Base-by-base conservation (phyloP, 1,140 invertebrate genomes). In the Sitophilus oryzae region DNA sequence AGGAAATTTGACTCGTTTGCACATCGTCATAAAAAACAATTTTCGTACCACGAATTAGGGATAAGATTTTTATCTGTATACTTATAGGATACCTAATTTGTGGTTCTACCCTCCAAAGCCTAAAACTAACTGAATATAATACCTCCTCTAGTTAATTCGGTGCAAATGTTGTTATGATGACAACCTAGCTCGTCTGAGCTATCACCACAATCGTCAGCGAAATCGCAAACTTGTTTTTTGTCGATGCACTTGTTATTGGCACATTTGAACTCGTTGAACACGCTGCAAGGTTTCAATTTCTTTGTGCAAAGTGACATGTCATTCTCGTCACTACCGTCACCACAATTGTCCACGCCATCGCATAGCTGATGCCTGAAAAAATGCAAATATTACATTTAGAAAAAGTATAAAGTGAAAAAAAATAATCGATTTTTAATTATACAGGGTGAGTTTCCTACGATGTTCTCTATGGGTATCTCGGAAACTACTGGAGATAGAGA, bases 311-410 rank as follows among this genome's bases (percentile, higher is more conserved):
- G 73, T 1, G 87, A 93, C 80, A 92, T 86, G 74, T 93, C 91
- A 67, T 94, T 94, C 72, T 96, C 93, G 69, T 96, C 92, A 0
- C 86, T 89, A 30, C 90, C 89, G 71, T 98, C 94, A 16, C 89
- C 89, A 73, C 94, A 97, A 68, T 96, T 90, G 70, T 95, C 89
- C 2, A 87, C 74, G 3, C 88, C 84, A 71, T 95, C 88, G 71
- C 91, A 78, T 11, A 90, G 73, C 56, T 88, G 83, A 65, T 86
- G 94, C 14, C 53, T 48, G 19, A 43, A 36, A 14, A 16, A 37
- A 14, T 43, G n/a, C 36, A 11, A 46, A 41, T 38, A 49, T 37
- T 1, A 18, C 16, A 8, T 6, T 25, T n/a, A n/a, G n/a, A 1
- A 46, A 30, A 14, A 19, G 4, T 43, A 21, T 22, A 20, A 44